Base-by-base conservation (phyloP, 64 coral and sea anemone species). In the Cladopsammia gracilis region DNA sequence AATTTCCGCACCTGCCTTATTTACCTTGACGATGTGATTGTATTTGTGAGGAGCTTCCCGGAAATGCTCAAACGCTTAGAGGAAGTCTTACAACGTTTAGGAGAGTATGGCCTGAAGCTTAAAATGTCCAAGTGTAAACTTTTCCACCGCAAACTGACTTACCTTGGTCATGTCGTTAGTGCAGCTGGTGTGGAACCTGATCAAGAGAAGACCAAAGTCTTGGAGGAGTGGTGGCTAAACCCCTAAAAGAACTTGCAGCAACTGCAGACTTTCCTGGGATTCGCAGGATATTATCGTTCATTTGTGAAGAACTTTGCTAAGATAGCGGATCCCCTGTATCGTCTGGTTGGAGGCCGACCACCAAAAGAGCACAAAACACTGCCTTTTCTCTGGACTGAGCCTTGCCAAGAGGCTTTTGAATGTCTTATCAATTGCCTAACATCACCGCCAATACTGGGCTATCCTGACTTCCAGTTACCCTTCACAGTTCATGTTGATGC, bases 101-200 rank as follows among this genome's bases (percentile, higher is more conserved):
- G 52, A 20, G 59, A 89, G 10, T 89, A 51, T 70, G 90, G 80
- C 16, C 76, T 92, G 45, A 93, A 77, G 25, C 45, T 93, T 22
- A 93, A 93, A 76, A 82, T 73, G 57, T 67, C 71, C 11, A 93
- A 93, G 48, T 93, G 90, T 52, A 83, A 78, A 75, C 90, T 93
- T 44, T 93, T 93, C 44, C 82, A 92, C 14, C 65, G 58, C 57
- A 48, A 71, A 23, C 25, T 86, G 46, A 26, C 24, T 20, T 92
- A 71, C 62, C 90, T 86, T 77, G 90, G 90, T 52, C 90, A 93
- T 86, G 90, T 93, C 19, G 90, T 93, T 25, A 77, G 70, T 52
- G 70, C 58, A 48, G 70, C 71, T 18, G 81, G 71, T 20, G 75
- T 92, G 50, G 80, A 86, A 86, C 68, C 90, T 64, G 90, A 92